Percentiles rank a stretch among this genome's conserved stretches.
These are phyloP conservation scores for Desmophyllum pertusum DNA, from an alignment of 92 coral and sea anemone species.

Conservation along the genomic window DNA sequence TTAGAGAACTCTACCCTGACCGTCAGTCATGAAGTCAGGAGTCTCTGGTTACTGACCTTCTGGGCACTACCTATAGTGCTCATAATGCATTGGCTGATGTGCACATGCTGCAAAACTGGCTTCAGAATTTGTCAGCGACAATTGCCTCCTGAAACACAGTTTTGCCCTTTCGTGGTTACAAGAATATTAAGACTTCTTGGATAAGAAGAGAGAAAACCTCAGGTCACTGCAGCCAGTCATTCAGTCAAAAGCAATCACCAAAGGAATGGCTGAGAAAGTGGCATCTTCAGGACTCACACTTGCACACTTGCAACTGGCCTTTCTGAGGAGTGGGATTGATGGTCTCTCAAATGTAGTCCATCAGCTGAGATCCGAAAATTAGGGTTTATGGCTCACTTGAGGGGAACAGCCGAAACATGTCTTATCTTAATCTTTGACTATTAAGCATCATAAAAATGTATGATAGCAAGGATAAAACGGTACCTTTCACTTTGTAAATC, in stretches of 20 bases:
- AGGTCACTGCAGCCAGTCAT: slow-evolving; percentile 32
- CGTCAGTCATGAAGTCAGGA: slow-evolving; percentile 51
- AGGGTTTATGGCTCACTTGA: no score
- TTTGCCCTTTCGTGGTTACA: slow-evolving; percentile 53
- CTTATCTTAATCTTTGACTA: no score
- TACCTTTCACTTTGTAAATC: no score
- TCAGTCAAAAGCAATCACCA: slow-evolving; percentile 24
- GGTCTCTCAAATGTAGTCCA: slow-evolving; percentile 34
- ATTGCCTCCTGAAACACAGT: slow-evolving; percentile 54
- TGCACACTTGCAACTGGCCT: slow-evolving; percentile 43
- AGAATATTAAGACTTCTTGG: slow-evolving; percentile 20
- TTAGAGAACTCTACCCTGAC: slow-evolving; percentile 58
- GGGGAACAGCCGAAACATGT: no score
- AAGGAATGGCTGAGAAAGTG: slow-evolving; percentile 58
- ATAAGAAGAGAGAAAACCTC: slow-evolving; percentile 43
- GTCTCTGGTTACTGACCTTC: slow-evolving; percentile 51
- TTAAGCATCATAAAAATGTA: no score
- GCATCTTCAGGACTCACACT: slow-evolving; percentile 50
- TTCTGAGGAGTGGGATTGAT: slow-evolving; percentile 43
- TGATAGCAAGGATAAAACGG: no score
- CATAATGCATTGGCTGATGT: slow-evolving; percentile 58
- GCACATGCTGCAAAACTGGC: slow-evolving; percentile 38
- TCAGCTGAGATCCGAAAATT: no score
- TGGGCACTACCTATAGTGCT: slow-evolving; percentile 43
- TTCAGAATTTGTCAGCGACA: slow-evolving; percentile 42